Conservation (phyloP, 2,888 invertebrate genomes). For the Galerucella nymphaeae region DNA sequence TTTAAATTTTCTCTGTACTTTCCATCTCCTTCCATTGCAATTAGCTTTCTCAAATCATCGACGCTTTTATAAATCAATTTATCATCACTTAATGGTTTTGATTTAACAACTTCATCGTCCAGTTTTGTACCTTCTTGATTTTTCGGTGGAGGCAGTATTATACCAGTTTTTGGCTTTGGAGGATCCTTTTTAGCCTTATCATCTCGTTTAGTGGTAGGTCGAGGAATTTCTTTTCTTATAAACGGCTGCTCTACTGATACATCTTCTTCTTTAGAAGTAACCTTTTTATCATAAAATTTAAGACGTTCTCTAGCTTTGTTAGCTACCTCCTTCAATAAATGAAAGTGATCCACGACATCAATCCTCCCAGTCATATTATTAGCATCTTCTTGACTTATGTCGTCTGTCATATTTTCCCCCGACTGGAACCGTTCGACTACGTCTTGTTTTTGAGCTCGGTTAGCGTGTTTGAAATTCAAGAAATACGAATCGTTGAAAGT, state of each 20-base stretch:
- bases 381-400: neutral
- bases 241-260: slow-evolving; percentile 10
- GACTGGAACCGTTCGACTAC: neutral
- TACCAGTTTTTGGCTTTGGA: slow-evolving; percentile 14
- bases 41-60: neutral
- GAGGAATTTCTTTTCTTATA: slow-evolving; percentile 29
- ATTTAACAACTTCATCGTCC: neutral
- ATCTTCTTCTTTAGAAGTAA: neutral
- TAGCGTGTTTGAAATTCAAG: neutral
- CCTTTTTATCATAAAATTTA: neutral
- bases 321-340: neutral
- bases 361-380: neutral
- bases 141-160: slow-evolving; percentile 28
- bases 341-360: neutral
- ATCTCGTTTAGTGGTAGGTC: slow-evolving; percentile 8
- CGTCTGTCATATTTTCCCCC: neutral
- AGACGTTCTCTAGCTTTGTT: neutral
- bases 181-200: slow-evolving; percentile 23
- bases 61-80: neutral
- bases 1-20: slow-evolving; percentile 10
- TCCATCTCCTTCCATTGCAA: neutral
- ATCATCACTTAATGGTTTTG: neutral
- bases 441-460: neutral
- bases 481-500: neutral
- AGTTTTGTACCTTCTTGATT: slow-evolving; percentile 1